Conservation (phyloP, 2,113 vertebrate species). For the Zootoca vivipara region DNA sequence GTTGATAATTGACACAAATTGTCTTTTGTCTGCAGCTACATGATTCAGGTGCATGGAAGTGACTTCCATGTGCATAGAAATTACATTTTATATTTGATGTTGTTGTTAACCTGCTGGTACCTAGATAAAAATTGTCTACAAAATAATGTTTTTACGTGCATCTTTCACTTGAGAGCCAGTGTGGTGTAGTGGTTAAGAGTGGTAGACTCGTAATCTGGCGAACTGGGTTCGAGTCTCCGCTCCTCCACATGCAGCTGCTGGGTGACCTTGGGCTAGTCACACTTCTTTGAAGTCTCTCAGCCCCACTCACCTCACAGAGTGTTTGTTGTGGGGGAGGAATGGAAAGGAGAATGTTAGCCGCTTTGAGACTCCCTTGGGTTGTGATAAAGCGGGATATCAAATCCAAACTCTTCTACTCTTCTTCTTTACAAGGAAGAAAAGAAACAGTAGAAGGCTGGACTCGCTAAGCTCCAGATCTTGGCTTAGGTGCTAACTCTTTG, state of each 20-base stretch:
- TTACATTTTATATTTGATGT: not conserved
- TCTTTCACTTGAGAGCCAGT: not conserved
- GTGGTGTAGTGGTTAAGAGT: too few relatives aligned
- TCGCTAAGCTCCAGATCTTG: not conserved
- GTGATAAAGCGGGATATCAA: too few relatives aligned
- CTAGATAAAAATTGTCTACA: not conserved
- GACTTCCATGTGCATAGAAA: not conserved
- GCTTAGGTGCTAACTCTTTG: not conserved
- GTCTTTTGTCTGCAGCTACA: not conserved
- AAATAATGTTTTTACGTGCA: not conserved
- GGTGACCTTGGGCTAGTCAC: too few relatives aligned
- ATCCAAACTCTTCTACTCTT: too few relatives aligned
- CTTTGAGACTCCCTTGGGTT: too few relatives aligned
- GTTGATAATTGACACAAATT: not conserved
- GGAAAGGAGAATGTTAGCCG: too few relatives aligned
- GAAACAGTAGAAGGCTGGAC: slow-evolving; percentile 1
- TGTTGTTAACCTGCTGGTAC: not conserved
- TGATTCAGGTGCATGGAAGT: not conserved
- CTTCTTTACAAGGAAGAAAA: slow-evolving; percentile 13
- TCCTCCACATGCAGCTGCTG: too few relatives aligned
- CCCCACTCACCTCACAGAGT: too few relatives aligned
- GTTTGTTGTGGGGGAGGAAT: too few relatives aligned
- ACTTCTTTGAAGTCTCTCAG: too few relatives aligned
- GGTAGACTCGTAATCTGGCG: too few relatives aligned
- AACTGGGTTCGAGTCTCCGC: too few relatives aligned